Evolutionary conservation across 1,140 invertebrate genomes (phyloP).

Genomic region (Samia ricini): DNA sequence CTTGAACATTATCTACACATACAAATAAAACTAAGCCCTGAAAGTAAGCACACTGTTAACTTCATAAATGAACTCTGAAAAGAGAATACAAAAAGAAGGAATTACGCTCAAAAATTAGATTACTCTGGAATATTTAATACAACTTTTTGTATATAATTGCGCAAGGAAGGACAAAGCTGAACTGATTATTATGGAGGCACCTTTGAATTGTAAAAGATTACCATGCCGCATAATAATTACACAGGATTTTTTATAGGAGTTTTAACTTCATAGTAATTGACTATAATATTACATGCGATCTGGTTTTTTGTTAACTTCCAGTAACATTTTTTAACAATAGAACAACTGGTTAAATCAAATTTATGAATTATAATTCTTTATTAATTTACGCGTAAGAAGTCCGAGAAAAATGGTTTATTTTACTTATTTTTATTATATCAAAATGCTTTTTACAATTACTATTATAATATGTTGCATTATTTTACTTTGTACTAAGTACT

Average conservation of each 20-base stretch:
- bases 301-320: slow-evolving; percentile 1
- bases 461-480: too few species aligned
- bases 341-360: slow-evolving; percentile 13
- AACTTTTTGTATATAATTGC: neutral
- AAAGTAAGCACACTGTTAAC: neutral
- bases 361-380: too few species aligned
- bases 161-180: neutral
- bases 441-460: too few species aligned
- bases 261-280: slow-evolving; percentile 14
- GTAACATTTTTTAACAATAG: neutral
- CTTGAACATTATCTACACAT: neutral
- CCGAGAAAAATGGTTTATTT: too few species aligned
- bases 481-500: too few species aligned
- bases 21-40: neutral
- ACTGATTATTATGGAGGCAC: neutral
- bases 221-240: slow-evolving; percentile 1
- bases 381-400: too few species aligned
- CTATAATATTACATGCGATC: slow-evolving; percentile 15
- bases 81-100: neutral
- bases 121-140: neutral
- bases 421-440: too few species aligned
- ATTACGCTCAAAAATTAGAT: neutral
- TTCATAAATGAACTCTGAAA: neutral
- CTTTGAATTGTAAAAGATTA: slow-evolving; percentile 1
- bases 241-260: neutral